phyloP scores from a whole-genome alignment of 2,797 vertebrate genomes.

The Hippocampus kuda region DNA sequence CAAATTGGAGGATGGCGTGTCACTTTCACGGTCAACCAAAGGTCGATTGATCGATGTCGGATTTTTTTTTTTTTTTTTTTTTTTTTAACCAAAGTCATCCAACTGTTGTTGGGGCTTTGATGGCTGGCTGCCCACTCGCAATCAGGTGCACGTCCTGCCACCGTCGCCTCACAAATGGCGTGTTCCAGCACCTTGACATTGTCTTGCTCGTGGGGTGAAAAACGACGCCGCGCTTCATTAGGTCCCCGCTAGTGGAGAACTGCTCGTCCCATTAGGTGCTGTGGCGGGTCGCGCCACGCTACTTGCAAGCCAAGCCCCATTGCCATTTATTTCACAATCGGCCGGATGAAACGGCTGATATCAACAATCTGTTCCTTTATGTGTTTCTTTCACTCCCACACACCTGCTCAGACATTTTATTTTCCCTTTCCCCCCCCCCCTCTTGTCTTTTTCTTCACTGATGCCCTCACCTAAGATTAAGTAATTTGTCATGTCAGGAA shows the following conservation, averaged over 20 bases:
- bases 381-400: constrained; percentile 54
- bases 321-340: constrained; percentile 78
- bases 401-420: constrained; percentile 18
- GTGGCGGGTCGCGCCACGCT: constrained; percentile 64
- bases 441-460: neutral
- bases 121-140: constrained; percentile 45
- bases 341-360: constrained; percentile 77
- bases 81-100: constrained; percentile 45
- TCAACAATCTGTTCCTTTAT: constrained; percentile 79
- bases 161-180: constrained; percentile 63
- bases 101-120: constrained; percentile 38
- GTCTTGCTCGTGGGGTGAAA: constrained; percentile 66
- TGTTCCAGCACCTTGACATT: constrained; percentile 70
- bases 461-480: constrained; percentile 8
- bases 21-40: constrained; percentile 48
- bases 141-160: constrained; percentile 64
- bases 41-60: constrained; percentile 55
- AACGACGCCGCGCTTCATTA: constrained; percentile 77
- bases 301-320: constrained; percentile 78
- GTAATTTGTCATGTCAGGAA: constrained; percentile 64
- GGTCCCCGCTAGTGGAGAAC: constrained; percentile 64
- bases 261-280: constrained; percentile 73
- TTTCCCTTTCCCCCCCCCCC: no score
- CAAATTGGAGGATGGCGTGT: constrained; percentile 32
- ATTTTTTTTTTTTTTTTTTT: constrained; percentile 32